Conservation (phyloP, 2,113 vertebrate genomes). For the Ochotona curzoniae region DNA sequence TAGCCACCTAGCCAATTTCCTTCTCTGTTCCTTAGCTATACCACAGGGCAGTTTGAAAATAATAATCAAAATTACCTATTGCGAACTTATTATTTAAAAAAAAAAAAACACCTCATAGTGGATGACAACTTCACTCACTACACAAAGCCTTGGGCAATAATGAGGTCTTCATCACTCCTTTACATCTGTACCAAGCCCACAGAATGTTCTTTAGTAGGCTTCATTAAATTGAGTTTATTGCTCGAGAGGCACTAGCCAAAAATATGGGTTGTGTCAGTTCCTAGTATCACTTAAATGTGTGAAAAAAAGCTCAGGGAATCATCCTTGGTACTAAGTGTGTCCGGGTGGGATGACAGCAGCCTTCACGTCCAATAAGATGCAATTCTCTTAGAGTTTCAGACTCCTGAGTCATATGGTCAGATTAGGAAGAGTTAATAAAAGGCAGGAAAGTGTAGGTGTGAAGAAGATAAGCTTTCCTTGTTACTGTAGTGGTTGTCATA, state of each 20-base stretch:
- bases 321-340: not conserved
- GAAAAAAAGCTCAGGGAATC: not conserved
- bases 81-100: too few species aligned
- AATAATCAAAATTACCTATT: too few species aligned
- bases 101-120: not conserved
- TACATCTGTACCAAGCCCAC: not conserved
- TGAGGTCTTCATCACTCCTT: too few species aligned
- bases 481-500: not conserved
- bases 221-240: not conserved
- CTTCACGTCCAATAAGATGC: not conserved
- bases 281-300: not conserved
- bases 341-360: too few species aligned
- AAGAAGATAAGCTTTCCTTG: not conserved
- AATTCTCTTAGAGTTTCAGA: not conserved
- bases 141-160: not conserved
- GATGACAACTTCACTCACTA: not conserved
- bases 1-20: not conserved
- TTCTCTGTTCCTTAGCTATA: not conserved
- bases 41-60: too few species aligned
- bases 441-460: not conserved
- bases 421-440: not conserved
- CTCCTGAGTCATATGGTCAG: not conserved
- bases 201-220: not conserved
- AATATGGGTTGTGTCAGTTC: not conserved
- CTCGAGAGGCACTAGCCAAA: not conserved